Evolutionary conservation across 2,113 vertebrate species (phyloP), one percentile per base, ranked within the genome.

Genomic region (Picathartes gymnocephalus): DNA sequence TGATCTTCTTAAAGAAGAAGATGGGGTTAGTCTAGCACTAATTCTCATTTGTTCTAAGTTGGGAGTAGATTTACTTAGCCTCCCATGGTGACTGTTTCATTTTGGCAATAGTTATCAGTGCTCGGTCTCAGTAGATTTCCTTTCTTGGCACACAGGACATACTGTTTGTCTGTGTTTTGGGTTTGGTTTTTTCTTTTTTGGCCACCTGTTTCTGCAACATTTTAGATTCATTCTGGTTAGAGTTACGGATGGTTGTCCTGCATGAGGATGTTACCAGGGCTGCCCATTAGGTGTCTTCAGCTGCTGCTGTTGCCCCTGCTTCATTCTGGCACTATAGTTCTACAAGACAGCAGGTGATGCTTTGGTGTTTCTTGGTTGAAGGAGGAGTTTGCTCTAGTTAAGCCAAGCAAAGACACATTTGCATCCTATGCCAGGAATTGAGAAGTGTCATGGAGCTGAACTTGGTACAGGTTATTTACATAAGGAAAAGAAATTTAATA

Each of bases 1-100:
- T 96, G 92, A 95, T 94, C 95, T 92, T 92, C 95, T 97, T 94
- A 97, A 61, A 96, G 88, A 91, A 94, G 58, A 90, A 90, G 94
- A 95, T 90, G 86, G 92, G 35, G 94, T 94, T 92, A 86, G 95
- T 95, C 92, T 90, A 92, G 71, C 86, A 81, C 90, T 95, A 95
- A 94, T 90, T 96, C 90, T 86, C 22, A 70, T 94, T 96, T 95
- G 72, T 94, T 92, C 91, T 96, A 95, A 91, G 86, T 56, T 60
- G 39, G 94, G 83, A 88, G 20, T 83, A 96, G 95, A 88, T 93
- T 86, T 94, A 56, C 56, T 80, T 86, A n/a, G 40, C 24, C 21
- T 94, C 69, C 61, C 20, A 16, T 64, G 44, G 60, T 25, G 76
- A 60, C 68, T 66, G 51, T 70, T 88, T 90, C 14, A 9, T 94